phyloP scores from a whole-genome alignment of 2,888 invertebrate genomes.

The Drosophila peninsularis region DNA sequence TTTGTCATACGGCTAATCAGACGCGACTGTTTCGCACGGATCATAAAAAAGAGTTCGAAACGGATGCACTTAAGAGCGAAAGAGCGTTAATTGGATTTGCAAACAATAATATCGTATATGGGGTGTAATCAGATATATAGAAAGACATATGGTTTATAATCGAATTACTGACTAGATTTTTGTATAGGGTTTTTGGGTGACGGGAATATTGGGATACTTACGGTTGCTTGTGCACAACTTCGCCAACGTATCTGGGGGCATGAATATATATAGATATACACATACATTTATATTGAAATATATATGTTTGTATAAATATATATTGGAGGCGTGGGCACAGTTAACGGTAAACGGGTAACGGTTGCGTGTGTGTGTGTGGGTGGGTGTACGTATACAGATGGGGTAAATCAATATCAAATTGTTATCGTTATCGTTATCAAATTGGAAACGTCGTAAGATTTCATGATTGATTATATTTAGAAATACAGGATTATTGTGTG shows the following conservation, averaged over 20 bases:
- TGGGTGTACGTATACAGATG: conserved; percentile 34
- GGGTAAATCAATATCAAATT: conserved; percentile 47
- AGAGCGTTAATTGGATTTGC: conserved; percentile 25
- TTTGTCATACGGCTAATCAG: conserved; percentile 22
- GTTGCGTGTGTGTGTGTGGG: conserved; percentile 34
- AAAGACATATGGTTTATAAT: not conserved
- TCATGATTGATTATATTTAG: conserved; percentile 21
- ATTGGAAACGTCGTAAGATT: conserved; percentile 32
- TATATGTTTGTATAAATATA: not conserved
- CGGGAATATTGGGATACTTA: conserved; percentile 85
- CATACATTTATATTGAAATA: not conserved
- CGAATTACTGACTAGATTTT: not conserved
- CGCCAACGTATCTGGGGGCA: conserved; percentile 88
- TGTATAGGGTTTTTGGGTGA: not conserved
- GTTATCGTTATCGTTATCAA: conserved; percentile 57
- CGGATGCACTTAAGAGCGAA: conserved; percentile 5
- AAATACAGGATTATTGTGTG: conserved; percentile 25
- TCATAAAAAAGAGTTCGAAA: conserved; percentile 3
- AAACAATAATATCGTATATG: conserved; percentile 7
- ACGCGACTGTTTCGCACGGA: conserved; percentile 7
- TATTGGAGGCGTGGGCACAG: conserved; percentile 27
- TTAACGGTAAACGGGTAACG: conserved; percentile 37
- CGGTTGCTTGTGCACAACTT: conserved; percentile 90
- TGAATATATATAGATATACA: conserved; percentile 37
- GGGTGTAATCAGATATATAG: conserved; percentile 5